phyloP scores from a whole-genome alignment of 2,888 invertebrate species.

The Branchipolynoe longqiensis region DNA sequence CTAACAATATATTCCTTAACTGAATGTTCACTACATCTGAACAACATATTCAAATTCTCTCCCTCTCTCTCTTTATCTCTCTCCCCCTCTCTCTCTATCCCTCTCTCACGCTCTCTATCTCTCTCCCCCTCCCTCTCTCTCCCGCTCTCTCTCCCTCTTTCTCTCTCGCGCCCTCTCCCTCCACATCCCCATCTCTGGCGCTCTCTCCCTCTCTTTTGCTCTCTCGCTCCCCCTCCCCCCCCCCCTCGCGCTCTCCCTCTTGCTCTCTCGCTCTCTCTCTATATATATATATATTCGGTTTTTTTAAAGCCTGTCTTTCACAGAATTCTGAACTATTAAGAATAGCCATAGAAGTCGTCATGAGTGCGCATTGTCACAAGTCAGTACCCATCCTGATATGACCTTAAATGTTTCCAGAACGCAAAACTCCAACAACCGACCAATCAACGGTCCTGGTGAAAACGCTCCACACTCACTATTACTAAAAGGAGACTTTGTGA shows the following conservation, averaged over 20 bases:
- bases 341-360: too few species aligned
- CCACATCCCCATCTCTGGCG: not conserved
- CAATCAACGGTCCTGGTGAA: too few species aligned
- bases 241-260: not conserved
- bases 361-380: too few species aligned
- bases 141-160: not conserved
- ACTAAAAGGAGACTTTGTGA: too few species aligned
- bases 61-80: not conserved
- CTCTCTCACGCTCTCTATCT: not conserved
- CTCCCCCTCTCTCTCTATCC: not conserved
- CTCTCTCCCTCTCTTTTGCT: not conserved
- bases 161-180: not conserved
- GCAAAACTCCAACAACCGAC: too few species aligned
- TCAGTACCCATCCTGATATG: too few species aligned
- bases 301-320: not conserved
- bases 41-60: too few species aligned
- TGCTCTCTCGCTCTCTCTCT: not conserved
- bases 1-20: too few species aligned
- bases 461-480: too few species aligned
- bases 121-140: not conserved
- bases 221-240: not conserved
- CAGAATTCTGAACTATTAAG: too few species aligned
- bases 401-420: too few species aligned
- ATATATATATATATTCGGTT: not conserved
- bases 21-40: too few species aligned